Evolutionary conservation across 2,113 vertebrate species (phyloP).

Genomic region (Chroicocephalus ridibundus): DNA sequence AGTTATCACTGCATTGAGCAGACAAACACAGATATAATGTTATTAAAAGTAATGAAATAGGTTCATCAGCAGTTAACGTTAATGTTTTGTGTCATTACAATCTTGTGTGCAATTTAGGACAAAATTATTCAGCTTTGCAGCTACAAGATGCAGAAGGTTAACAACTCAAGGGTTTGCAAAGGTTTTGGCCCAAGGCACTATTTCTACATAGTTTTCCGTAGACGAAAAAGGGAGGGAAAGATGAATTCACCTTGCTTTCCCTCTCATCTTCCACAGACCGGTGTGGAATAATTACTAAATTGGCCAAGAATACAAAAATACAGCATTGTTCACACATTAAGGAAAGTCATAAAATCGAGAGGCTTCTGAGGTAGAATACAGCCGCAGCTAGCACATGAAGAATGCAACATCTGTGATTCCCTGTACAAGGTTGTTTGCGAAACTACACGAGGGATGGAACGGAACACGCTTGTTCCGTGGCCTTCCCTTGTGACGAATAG

Average conservation of each 20-base stretch:
- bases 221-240: background rate
- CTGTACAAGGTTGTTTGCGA: too few species aligned
- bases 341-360: too few species aligned
- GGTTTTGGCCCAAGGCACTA: background rate
- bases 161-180: background rate
- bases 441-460: too few species aligned
- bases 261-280: background rate
- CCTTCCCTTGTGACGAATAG: too few species aligned
- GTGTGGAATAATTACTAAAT: too few species aligned
- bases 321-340: too few species aligned
- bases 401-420: too few species aligned
- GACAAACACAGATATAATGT: slow-evolving; percentile 74
- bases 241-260: background rate
- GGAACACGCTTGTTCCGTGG: too few species aligned
- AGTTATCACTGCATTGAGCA: slow-evolving; percentile 69
- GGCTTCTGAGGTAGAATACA: too few species aligned
- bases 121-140: slow-evolving; percentile 44
- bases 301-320: too few species aligned
- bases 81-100: slow-evolving; percentile 57
- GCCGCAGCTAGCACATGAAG: too few species aligned
- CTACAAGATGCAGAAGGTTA: slow-evolving; percentile 47
- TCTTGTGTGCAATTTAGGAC: slow-evolving; percentile 33
- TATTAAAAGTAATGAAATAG: slow-evolving; percentile 74
- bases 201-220: background rate
- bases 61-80: slow-evolving; percentile 64